Evolutionary conservation across 2,113 vertebrate species (phyloP).

Genomic region (Gracilinanus agilis): DNA sequence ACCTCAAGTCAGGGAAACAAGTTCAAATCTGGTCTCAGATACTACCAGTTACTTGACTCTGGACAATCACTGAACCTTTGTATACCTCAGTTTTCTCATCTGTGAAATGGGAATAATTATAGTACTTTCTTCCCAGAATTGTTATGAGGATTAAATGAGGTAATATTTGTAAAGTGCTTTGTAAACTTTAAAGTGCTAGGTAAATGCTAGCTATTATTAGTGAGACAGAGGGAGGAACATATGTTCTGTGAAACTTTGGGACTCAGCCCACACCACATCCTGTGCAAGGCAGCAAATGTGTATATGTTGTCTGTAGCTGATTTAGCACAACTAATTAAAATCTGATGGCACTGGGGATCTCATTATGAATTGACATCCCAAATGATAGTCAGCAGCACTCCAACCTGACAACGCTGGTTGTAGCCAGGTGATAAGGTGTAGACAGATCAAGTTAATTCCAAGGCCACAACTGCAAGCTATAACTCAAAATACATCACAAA

Average conservation of each 20-base stretch:
- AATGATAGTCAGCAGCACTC: not conserved
- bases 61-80: not conserved
- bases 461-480: not conserved
- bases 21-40: not conserved
- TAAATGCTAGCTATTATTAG: not conserved
- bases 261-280: not conserved
- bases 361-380: not conserved
- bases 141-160: not conserved
- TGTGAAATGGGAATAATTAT: not conserved
- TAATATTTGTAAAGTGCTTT: not conserved
- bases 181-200: not conserved
- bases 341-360: not conserved
- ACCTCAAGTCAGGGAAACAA: not conserved
- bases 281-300: not conserved
- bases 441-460: not conserved
- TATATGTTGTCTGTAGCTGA: not conserved
- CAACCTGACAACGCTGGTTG: not conserved
- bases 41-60: not conserved
- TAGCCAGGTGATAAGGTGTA: not conserved
- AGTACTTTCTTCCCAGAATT: not conserved
- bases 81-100: not conserved
- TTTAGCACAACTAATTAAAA: not conserved
- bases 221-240: not conserved
- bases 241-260: not conserved
- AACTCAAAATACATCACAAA: not conserved